Conservation (phyloP, 2,113 vertebrate genomes). For the Caranx melampygus region DNA sequence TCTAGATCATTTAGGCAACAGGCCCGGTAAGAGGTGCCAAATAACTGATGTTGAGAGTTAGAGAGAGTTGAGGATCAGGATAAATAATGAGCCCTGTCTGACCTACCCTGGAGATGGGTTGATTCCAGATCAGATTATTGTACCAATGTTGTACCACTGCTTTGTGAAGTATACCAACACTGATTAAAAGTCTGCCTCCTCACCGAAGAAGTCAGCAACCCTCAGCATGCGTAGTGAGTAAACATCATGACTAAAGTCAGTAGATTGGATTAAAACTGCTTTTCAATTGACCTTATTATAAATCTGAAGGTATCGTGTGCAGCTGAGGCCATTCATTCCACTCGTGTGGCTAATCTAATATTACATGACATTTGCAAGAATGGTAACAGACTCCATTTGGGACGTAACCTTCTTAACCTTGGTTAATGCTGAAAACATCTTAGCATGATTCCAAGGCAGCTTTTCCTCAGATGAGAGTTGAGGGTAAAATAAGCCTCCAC, state of each 20-base stretch:
- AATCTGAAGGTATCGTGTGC: neutral
- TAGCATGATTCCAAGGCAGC: neutral
- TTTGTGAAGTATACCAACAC: neutral
- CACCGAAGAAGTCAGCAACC: neutral
- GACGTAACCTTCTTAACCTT: conserved; percentile 7
- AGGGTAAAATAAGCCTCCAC: neutral
- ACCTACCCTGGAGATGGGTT: neutral
- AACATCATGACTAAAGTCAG: neutral
- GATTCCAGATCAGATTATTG: neutral
- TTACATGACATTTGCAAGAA: neutral
- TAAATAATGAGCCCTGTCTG: neutral
- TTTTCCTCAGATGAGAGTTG: neutral
- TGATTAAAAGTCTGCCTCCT: neutral
- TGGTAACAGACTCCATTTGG: neutral
- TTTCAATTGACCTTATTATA: neutral
- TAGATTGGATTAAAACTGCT: neutral
- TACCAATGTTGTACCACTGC: neutral
- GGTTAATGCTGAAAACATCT: conserved; percentile 8
- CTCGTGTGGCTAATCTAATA: neutral
- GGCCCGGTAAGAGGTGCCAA: too few species aligned
- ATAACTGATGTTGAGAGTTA: too few species aligned
- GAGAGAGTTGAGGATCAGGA: neutral
- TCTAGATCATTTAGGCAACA: too few species aligned
- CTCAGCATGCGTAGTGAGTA: neutral
- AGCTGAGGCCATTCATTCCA: neutral